Percentiles rank a stretch among this genome's conserved stretches.
Evolutionary conservation across 2,113 vertebrate genomes (phyloP).

Genomic region (Verasper variegatus): DNA sequence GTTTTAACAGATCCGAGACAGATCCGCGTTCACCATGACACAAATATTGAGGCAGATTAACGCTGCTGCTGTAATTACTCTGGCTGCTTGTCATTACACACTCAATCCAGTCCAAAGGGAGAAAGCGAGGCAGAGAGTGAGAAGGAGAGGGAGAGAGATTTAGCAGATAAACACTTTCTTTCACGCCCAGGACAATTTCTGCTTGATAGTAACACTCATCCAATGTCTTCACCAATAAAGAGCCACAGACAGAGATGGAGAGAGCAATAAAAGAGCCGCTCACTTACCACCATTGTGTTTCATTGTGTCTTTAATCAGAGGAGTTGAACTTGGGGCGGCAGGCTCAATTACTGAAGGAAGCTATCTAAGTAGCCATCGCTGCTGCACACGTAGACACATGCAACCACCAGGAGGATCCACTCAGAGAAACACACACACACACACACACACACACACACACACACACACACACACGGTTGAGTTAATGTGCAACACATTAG

Average conservation of each 20-base stretch:
- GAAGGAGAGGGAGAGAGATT: constrained; percentile 43
- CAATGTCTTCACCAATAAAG: constrained; percentile 65
- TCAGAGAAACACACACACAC: neutral
- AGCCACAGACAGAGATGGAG: constrained; percentile 45
- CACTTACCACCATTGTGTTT: constrained; percentile 47
- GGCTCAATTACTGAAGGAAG: constrained; percentile 49
- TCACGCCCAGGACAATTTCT: constrained; percentile 61
- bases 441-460: neutral
- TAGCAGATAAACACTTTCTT: constrained; percentile 64
- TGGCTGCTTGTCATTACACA: constrained; percentile 51
- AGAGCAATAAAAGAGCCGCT: constrained; percentile 49
- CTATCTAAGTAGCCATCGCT: constrained; percentile 52
- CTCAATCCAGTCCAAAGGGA: constrained; percentile 27
- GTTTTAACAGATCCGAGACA: constrained; percentile 37
- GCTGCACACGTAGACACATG: constrained; percentile 18
- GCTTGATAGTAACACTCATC: constrained; percentile 65
- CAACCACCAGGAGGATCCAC: neutral
- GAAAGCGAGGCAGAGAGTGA: constrained; percentile 12
- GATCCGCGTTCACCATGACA: constrained; percentile 45
- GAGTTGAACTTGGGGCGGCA: constrained; percentile 44
- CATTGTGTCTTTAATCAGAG: constrained; percentile 72
- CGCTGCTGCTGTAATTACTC: constrained; percentile 72
- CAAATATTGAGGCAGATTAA: constrained; percentile 75
- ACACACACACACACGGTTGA: constrained; percentile 9
- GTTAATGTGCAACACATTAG: constrained; percentile 35